phyloP scores from a whole-genome alignment of 35 echinoderm and acorn worm genomes.

The Ptychodera flava region DNA sequence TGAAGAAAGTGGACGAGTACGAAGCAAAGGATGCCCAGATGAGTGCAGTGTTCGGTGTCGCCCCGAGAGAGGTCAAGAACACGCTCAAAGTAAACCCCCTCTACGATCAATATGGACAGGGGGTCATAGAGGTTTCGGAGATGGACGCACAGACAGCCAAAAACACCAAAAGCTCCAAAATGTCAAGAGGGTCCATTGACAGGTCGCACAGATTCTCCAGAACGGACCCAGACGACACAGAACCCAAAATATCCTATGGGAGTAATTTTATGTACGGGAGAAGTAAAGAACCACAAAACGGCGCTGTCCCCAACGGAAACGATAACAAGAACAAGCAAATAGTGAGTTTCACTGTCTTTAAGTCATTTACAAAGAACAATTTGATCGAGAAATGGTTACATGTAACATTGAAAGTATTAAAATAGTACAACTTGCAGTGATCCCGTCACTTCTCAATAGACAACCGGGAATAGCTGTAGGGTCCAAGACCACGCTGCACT shows the following conservation, averaged over 20 bases:
- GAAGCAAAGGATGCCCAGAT: background rate
- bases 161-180: background rate
- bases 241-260: background rate
- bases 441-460: too few species aligned
- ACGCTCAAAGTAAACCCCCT: background rate
- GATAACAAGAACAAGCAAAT: too few species aligned
- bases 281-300: background rate
- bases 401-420: too few species aligned
- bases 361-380: too few species aligned
- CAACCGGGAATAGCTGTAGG: too few species aligned
- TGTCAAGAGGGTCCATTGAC: background rate
- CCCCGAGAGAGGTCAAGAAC: background rate
- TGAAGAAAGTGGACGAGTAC: background rate
- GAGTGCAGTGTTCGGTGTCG: background rate
- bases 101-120: background rate
- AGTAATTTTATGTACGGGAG: background rate
- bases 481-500: too few species aligned
- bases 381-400: too few species aligned
- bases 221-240: background rate
- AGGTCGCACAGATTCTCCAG: background rate
- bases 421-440: too few species aligned
- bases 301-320: background rate
- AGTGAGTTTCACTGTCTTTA: too few species aligned
- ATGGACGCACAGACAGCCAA: background rate
- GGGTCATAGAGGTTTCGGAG: background rate